Conservation (phyloP, 2,113 vertebrate genomes). For the Panurus biarmicus region DNA sequence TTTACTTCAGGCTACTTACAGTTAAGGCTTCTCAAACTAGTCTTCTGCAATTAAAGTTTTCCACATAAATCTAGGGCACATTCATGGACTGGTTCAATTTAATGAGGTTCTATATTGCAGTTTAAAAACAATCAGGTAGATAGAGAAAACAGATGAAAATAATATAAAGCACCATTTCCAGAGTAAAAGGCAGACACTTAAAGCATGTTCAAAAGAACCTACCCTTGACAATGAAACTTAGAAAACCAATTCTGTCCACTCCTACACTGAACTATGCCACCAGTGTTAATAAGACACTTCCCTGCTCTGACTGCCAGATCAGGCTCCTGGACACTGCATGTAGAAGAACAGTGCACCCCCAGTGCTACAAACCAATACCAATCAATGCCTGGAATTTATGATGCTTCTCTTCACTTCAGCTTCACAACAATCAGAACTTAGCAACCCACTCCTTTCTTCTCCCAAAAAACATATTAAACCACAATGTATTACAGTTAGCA, state of each 20-base stretch:
- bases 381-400: neutral
- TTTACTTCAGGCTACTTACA: constrained; percentile 23
- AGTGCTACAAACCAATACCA: neutral
- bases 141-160: constrained; percentile 46
- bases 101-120: constrained; percentile 48
- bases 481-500: neutral
- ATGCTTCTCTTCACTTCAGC: neutral
- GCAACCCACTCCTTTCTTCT: neutral
- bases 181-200: constrained; percentile 7
- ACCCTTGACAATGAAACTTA: neutral
- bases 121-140: constrained; percentile 30
- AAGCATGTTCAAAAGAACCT: neutral
- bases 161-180: neutral
- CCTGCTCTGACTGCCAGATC: neutral
- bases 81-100: neutral
- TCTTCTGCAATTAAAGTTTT: constrained; percentile 29
- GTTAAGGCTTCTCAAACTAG: constrained; percentile 7
- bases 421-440: neutral
- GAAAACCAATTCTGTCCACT: constrained; percentile 26
- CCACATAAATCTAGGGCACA: constrained; percentile 25
- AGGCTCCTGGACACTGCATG: fast-evolving
- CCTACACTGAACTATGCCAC: neutral
- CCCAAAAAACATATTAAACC: neutral
- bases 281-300: neutral
- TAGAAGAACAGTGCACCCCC: neutral